Evolutionary conservation across 2,888 invertebrate species (phyloP), one percentile per base, ranked within the genome.

Genomic region (Phyllotreta cruciferae): DNA sequence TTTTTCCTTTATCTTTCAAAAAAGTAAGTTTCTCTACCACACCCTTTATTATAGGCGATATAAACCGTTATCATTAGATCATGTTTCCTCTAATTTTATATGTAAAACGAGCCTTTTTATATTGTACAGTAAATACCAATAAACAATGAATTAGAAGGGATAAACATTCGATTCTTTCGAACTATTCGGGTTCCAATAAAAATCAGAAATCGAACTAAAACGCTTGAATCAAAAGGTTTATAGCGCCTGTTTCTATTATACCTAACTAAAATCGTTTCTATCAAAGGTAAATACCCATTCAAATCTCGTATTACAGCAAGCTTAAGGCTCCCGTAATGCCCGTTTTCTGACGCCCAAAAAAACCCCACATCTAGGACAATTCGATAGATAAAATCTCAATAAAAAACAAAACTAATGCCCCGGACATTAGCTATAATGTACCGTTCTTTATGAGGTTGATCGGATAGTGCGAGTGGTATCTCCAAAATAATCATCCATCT

Each of bases 301-400:
- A 52, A 11, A 37, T 56, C 50, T 62, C 56, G 42, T 44, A 44
- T 62, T 62, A 62, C 62, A 35, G 42, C 55, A 62, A 49, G 8
- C 3, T 11, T 1, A 56, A 47, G 24, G 56, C 56, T 62, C 37
- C 62, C 52, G 56, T 24, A 13, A 49, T 11, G 36, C 6, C 47
- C 47, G 24, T 14, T 62, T 24, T 56, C 61, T 10, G 36, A 36
- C 49, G 56, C 14, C 11, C 42, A 56, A 44, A 56, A 44, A 44
- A 44, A 36, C 36, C 47, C 24, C 24, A 24, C 56, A 56, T 47
- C 41, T 39, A 62, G 54, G 60, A 60, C 64, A 67, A 63, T 63
- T 54, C 63, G 56, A 68, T 68, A 68, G 68, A 68, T 68, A 68
- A 66, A 64, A 66, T 68, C 68, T 68, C 68, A 64, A 66, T 66